These are phyloP conservation scores for Sebastes steindachneri DNA, from an alignment of 2,797 vertebrate species.

Conservation along the genomic window DNA sequence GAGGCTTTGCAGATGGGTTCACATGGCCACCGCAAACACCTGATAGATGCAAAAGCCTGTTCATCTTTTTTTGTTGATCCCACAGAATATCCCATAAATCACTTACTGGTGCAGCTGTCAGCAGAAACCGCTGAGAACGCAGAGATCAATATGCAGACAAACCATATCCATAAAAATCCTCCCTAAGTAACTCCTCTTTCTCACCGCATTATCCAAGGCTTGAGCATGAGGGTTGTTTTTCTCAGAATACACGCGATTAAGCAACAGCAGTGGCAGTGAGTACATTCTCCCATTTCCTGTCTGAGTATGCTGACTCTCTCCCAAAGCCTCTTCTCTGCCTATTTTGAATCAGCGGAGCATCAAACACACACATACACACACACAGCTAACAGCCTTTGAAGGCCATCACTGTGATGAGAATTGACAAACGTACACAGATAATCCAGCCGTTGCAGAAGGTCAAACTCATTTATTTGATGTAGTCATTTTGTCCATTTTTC, in stretches of 20 bases:
- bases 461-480: constrained; percentile 70
- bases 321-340: constrained; percentile 8
- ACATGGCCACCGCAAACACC: constrained; percentile 13
- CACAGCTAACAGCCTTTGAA: constrained; percentile 35
- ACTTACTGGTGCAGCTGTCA: constrained; percentile 54
- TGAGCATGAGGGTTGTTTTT: neutral
- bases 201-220: constrained; percentile 1
- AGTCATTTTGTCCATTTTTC: constrained; percentile 51
- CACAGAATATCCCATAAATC: constrained; percentile 62
- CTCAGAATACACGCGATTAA: neutral
- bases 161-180: constrained; percentile 37
- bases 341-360: constrained; percentile 37
- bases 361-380: neutral
- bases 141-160: constrained; percentile 56
- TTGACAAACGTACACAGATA: constrained; percentile 53
- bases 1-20: constrained; percentile 44
- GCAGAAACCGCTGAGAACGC: constrained; percentile 42
- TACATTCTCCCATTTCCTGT: constrained; percentile 9
- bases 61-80: constrained; percentile 46
- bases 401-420: constrained; percentile 72
- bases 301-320: constrained; percentile 10
- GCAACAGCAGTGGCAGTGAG: neutral
- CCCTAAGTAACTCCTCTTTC: constrained; percentile 6
- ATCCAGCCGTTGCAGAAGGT: constrained; percentile 66
- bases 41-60: constrained; percentile 31